phyloP scores from a whole-genome alignment of 1,140 invertebrate species.

The Portunus trituberculatus region DNA sequence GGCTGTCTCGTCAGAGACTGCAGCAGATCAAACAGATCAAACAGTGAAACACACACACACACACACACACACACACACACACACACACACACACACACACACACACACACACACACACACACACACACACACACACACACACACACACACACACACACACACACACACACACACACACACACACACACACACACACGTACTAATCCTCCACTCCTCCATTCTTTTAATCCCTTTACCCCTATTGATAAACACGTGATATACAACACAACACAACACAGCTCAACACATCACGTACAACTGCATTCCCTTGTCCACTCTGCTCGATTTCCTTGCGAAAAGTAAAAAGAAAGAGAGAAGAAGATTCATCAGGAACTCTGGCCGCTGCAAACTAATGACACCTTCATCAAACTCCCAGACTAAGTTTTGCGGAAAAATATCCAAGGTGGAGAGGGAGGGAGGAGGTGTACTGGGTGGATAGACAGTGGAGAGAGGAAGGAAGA shows the following conservation, averaged over 20 bases:
- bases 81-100: no score
- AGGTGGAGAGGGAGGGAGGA: constrained; percentile 17
- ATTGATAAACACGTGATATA: no score
- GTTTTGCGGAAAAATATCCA: constrained; percentile 46
- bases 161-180: not conserved
- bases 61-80: no score
- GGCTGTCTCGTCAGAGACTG: no score
- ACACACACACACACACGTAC: not conserved
- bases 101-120: no score
- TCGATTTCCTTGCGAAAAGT: not conserved
- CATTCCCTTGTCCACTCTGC: constrained; percentile 13
- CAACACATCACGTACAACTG: not conserved
- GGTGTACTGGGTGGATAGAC: not conserved
- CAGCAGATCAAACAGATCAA: no score
- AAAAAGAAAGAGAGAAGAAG: constrained; percentile 30
- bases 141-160: no score
- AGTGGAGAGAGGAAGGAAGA: not conserved
- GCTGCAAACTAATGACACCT: constrained; percentile 50
- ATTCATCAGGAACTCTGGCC: constrained; percentile 54
- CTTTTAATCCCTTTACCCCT: no score
- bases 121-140: no score
- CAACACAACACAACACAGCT: no score
- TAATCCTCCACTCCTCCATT: no score
- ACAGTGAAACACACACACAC: no score
- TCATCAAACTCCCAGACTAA: constrained; percentile 45